Conservation (phyloP, 2,888 invertebrate species). For the Abrostola tripartita region DNA sequence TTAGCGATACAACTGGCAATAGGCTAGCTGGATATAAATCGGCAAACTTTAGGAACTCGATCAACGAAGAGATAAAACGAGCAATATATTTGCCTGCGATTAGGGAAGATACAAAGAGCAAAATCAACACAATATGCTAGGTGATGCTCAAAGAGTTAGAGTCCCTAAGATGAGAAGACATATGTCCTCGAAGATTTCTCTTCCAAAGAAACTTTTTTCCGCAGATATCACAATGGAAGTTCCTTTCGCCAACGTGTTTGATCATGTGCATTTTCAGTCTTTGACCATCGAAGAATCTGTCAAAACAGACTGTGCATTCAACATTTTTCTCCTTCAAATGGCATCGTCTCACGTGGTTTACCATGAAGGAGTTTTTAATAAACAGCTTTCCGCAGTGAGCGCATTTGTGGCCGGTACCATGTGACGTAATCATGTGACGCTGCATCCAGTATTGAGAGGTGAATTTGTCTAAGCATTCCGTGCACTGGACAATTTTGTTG, state of each 20-base stretch:
- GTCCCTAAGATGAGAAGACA: conserved; percentile 70
- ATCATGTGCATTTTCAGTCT: conserved; percentile 80
- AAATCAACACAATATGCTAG: conserved; percentile 35
- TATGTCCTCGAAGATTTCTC: conserved; percentile 88
- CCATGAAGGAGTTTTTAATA: conserved; percentile 74
- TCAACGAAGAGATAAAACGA: too few species aligned
- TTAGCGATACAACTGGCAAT: conserved; percentile 11
- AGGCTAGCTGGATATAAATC: conserved; percentile 5
- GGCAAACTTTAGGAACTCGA: neutral
- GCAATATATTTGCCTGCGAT: neutral
- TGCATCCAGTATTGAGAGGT: conserved; percentile 71
- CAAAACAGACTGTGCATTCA: conserved; percentile 72
- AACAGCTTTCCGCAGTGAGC: conserved; percentile 72
- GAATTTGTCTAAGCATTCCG: conserved; percentile 74
- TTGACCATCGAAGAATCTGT: conserved; percentile 73
- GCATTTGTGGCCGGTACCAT: conserved; percentile 74
- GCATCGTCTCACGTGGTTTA: conserved; percentile 72
- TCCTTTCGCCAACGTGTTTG: conserved; percentile 83
- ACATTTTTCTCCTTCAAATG: conserved; percentile 80
- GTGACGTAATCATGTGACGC: conserved; percentile 69
- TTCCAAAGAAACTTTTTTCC: conserved; percentile 88
- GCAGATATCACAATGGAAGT: conserved; percentile 88
- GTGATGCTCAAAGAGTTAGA: conserved; percentile 31
- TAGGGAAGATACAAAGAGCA: conserved; percentile 10
- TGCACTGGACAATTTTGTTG: conserved; percentile 66